A percentile compares a stretch with the other conserved stretches of the same genome.
Evolutionary conservation across 2,113 vertebrate species (phyloP).

Genomic region (Boleophthalmus pectinirostris): DNA sequence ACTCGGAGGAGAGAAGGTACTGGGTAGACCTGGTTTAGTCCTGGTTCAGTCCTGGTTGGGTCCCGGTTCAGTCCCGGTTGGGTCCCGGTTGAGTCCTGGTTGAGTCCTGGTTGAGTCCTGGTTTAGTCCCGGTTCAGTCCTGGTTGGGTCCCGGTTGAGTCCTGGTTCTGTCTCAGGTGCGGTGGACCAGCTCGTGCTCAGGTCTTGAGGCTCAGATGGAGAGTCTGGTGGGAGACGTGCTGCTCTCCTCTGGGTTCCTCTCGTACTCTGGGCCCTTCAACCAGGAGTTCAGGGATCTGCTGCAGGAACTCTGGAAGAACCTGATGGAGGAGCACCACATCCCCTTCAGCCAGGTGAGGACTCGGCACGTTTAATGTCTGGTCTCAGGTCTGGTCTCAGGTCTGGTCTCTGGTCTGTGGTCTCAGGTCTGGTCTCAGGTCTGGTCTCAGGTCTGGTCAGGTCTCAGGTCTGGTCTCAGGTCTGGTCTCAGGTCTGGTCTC

Average conservation of each 20-base stretch:
- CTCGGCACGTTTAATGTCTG: background rate
- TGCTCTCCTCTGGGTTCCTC: conserved; percentile 84
- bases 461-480: no score
- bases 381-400: background rate
- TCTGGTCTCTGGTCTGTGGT: background rate
- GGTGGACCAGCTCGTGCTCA: conserved; percentile 84
- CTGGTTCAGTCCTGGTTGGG: no score
- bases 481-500: background rate
- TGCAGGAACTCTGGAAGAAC: conserved; percentile 80
- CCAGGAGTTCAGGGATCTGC: conserved; percentile 83
- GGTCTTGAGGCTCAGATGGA: conserved; percentile 80
- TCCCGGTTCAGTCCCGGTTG: no score
- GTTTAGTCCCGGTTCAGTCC: background rate
- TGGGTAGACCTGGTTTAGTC: background rate
- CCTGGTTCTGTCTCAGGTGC: conserved; percentile 61
- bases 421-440: background rate
- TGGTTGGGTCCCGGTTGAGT: background rate
- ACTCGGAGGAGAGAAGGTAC: conserved; percentile 83
- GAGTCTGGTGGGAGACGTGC: conserved; percentile 82
- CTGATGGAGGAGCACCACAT: conserved; percentile 76
- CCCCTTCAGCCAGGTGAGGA: conserved; percentile 51
- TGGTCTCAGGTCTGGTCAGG: conserved; percentile 52
- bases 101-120: background rate
- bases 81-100: background rate
- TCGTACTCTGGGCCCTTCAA: conserved; percentile 87